Conservation (phyloP, 2,113 vertebrate species). For the Melozone crissalis region DNA sequence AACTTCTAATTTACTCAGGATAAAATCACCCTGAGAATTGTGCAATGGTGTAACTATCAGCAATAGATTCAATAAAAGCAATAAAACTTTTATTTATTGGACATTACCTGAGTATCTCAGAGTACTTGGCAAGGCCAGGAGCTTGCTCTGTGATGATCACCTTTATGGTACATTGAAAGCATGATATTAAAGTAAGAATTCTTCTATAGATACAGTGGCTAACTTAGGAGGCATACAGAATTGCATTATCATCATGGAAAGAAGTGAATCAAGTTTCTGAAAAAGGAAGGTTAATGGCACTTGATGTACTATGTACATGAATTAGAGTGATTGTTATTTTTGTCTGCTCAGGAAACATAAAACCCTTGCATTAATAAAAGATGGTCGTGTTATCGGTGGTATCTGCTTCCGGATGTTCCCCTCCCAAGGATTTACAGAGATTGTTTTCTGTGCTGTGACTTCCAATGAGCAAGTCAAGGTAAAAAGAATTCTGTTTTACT, state of each 20-base stretch:
- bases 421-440: constrained; percentile 97
- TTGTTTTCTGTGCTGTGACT: constrained; percentile 98
- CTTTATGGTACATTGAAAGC: not conserved
- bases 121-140: not conserved
- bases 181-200: not conserved
- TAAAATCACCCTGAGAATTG: not conserved
- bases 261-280: not conserved
- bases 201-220: not conserved
- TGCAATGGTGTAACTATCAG: not conserved
- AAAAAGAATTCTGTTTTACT: not conserved
- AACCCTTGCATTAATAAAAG: constrained; percentile 96
- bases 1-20: not conserved
- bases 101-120: not conserved
- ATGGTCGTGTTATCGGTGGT: constrained; percentile 95
- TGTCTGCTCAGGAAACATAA: constrained; percentile 91
- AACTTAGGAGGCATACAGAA: not conserved
- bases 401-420: constrained; percentile 99
- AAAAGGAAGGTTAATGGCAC: not conserved
- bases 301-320: not conserved
- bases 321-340: constrained; percentile 26
- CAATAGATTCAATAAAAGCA: not conserved
- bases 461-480: constrained; percentile 99
- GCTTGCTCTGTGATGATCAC: not conserved
- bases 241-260: not conserved
- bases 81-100: not conserved